Percentiles rank a stretch among this genome's conserved stretches.
Conservation (phyloP, 2,113 vertebrate species). For the Bos indicus region DNA sequence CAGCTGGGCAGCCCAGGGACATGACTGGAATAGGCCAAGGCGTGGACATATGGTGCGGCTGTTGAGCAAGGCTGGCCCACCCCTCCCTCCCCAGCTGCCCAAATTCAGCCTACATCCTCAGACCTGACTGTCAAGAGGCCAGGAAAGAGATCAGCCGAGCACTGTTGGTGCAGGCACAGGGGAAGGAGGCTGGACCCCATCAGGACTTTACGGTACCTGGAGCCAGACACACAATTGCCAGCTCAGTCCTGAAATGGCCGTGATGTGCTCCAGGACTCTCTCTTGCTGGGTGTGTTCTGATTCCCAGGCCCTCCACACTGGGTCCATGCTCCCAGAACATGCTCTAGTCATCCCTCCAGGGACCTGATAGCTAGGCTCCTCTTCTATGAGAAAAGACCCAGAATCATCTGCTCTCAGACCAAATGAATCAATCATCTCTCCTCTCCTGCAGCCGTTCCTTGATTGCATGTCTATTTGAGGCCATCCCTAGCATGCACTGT, state of each 20-base stretch:
- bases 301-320: accelerated
- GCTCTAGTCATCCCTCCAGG: accelerated
- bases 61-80: conserved; percentile 60
- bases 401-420: background rate
- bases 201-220: background rate
- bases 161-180: background rate
- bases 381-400: background rate
- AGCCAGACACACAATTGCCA: background rate
- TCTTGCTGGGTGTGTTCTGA: background rate
- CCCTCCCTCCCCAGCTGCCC: background rate
- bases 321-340: accelerated
- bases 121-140: background rate
- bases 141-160: background rate
- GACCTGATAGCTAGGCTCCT: background rate
- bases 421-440: too few species aligned
- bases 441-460: too few species aligned
- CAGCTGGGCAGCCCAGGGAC: conserved; percentile 80
- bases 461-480: background rate
- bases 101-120: background rate
- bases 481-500: background rate
- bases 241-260: background rate
- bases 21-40: conserved; percentile 79
- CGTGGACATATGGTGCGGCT: conserved; percentile 78
- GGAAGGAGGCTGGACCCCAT: too few species aligned
- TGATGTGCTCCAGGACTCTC: background rate